Base-by-base conservation (phyloP, 2,113 vertebrate genomes). In the Colistium nudipinnis region DNA sequence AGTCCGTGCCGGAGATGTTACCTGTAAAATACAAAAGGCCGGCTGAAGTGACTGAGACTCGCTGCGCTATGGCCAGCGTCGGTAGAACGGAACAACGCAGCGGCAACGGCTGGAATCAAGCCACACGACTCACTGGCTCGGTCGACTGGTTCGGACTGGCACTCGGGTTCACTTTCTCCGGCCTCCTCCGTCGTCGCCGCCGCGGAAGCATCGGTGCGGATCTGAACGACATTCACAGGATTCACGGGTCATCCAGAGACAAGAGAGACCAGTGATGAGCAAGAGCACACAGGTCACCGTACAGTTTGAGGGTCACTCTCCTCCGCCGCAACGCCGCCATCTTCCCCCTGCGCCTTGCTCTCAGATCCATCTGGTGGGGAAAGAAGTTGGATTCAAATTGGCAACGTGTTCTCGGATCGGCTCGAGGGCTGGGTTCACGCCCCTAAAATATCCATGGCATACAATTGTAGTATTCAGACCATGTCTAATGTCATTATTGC, bases 71-170 rank as follows among this genome's bases (percentile, higher is more conserved):
- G 1, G 2, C 4, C 0, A 9, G 35, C n/a, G n/a, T n/a, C n/a
- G n/a, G n/a, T n/a, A n/a, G n/a, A n/a, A n/a, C n/a, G n/a, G 30
- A 43, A 6, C 17, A 19, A 17, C n/a, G 16, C 4, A 51, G 25
- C 9, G 8, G 2, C 13, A 13, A 45, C 20, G 27, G 24, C 13
- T 35, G 13, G 12, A 9, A 2, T 25, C 39, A 28, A 52, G 31
- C 3, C 7, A 33, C 1, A 11, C 11, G 31, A 92, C 92, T 74
- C 75, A 93, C 91, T 88, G 60, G 71, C 64, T 74, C 90, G 87
- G 76, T 90, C 83, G 54, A 78, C 43, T 7, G 87, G 66, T 76
- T 74, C 70, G n/a, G 74, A n/a, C 17, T 17, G 77, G 39, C 64
- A 62, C 1, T 79, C 72, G 0, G 41, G 25, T 54, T 78, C 74